Evolutionary conservation across 1,140 invertebrate genomes (phyloP).

Genomic region (Trachelipus rathkii): DNA sequence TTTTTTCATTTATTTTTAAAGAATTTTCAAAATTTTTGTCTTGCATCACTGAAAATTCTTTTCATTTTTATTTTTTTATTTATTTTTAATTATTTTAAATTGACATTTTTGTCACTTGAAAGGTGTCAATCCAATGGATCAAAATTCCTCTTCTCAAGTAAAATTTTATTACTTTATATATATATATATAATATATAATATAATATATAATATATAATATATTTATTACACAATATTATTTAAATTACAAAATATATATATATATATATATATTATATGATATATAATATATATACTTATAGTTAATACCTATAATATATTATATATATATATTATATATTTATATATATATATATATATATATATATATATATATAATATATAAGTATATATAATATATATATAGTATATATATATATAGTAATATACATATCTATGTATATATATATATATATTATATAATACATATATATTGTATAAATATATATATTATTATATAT

Average conservation of each 20-base stretch:
- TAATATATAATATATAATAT: conserved; percentile 14
- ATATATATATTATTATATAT: conserved; percentile 17
- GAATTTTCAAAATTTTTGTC: too few relatives aligned
- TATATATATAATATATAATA: background rate
- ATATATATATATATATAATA: background rate
- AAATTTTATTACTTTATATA: background rate
- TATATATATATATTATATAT: background rate
- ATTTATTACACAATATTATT: too few relatives aligned
- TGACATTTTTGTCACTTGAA: too few relatives aligned
- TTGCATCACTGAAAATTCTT: too few relatives aligned
- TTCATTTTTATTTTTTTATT: too few relatives aligned
- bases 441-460: background rate
- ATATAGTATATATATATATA: conserved; percentile 15
- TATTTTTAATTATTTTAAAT: too few relatives aligned
- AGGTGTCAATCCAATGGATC: too few relatives aligned
- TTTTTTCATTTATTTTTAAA: too few relatives aligned
- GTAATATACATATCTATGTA: background rate
- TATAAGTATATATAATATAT: conserved; percentile 6
- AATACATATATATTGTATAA: background rate
- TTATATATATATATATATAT: background rate
- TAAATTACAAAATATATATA: too few relatives aligned
- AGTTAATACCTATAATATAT: background rate
- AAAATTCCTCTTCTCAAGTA: too few relatives aligned
- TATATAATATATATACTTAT: background rate
- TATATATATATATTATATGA: background rate